Conservation (phyloP, 2,888 invertebrate species). For the Eupithecia vulgata region DNA sequence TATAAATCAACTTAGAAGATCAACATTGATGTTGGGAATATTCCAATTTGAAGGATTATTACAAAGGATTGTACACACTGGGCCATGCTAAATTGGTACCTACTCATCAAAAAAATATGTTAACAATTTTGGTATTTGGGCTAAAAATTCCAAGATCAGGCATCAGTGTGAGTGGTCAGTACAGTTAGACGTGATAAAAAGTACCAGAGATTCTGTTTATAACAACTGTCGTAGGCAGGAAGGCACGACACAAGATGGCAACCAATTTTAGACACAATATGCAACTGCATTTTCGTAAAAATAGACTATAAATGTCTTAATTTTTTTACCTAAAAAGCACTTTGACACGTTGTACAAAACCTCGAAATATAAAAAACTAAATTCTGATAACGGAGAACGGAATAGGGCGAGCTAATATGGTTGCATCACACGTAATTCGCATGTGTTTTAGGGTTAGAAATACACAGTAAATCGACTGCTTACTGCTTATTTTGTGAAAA, state of each 20-base stretch:
- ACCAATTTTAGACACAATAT: conserved; percentile 77
- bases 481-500: conserved; percentile 45
- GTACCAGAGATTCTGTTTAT: conserved; percentile 74
- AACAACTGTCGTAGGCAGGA: conserved; percentile 78
- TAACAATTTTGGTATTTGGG: conserved; percentile 17
- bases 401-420: conserved; percentile 70
- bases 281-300: conserved; percentile 72
- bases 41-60: conserved; percentile 24
- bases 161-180: conserved; percentile 47
- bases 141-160: conserved; percentile 42
- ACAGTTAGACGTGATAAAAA: conserved; percentile 65
- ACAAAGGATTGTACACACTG: conserved; percentile 34
- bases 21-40: background rate
- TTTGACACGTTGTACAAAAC: conserved; percentile 61
- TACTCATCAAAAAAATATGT: conserved; percentile 10
- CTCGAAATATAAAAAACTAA: conserved; percentile 57
- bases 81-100: conserved; percentile 26
- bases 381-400: conserved; percentile 60
- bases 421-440: conserved; percentile 79
- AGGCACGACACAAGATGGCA: conserved; percentile 82
- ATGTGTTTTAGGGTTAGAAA: conserved; percentile 75
- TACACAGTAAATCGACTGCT: conserved; percentile 50
- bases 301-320: conserved; percentile 57
- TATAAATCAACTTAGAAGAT: background rate
- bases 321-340: conserved; percentile 47